Conservation (phyloP, 2,888 invertebrate species). For the Palloptera scutellata region DNA sequence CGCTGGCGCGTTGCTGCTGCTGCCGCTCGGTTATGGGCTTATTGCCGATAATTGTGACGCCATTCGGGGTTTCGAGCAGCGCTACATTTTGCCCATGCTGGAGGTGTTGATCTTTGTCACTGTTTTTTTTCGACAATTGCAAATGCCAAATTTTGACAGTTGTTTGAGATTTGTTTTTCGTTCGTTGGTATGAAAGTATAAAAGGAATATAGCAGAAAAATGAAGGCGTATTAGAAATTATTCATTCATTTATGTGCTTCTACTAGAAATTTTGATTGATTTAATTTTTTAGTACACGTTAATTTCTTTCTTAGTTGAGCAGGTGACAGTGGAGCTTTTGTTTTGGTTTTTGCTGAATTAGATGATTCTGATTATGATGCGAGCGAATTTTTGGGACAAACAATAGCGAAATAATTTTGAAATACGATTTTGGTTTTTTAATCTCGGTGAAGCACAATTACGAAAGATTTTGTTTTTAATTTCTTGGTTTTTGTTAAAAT, state of each 20-base stretch:
- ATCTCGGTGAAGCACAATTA: slow-evolving; percentile 25
- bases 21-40: slow-evolving; percentile 32
- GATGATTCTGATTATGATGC: slow-evolving; percentile 35
- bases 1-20: background rate
- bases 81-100: slow-evolving; percentile 60
- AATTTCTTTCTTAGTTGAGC: slow-evolving; percentile 41
- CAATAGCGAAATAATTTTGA: slow-evolving; percentile 13
- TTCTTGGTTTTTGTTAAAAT: too few relatives aligned
- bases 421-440: slow-evolving; percentile 17
- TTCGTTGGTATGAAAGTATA: slow-evolving; percentile 50
- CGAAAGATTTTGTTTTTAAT: slow-evolving; percentile 23
- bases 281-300: slow-evolving; percentile 27
- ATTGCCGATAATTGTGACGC: slow-evolving; percentile 55
- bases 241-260: slow-evolving; percentile 1
- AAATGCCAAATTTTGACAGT: slow-evolving; percentile 8
- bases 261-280: slow-evolving; percentile 2
- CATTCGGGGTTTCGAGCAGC: slow-evolving; percentile 59
- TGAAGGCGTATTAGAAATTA: slow-evolving; percentile 14
- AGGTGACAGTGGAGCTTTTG: slow-evolving; percentile 13
- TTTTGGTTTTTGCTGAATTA: slow-evolving; percentile 34
- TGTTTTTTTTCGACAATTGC: slow-evolving; percentile 13
- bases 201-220: slow-evolving; percentile 25
- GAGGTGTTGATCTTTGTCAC: slow-evolving; percentile 36
- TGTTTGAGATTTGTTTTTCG: slow-evolving; percentile 25
- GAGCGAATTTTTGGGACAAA: slow-evolving; percentile 37